Evolutionary conservation across 2,797 vertebrate species (phyloP).

Genomic region (Orestias chungarensis): DNA sequence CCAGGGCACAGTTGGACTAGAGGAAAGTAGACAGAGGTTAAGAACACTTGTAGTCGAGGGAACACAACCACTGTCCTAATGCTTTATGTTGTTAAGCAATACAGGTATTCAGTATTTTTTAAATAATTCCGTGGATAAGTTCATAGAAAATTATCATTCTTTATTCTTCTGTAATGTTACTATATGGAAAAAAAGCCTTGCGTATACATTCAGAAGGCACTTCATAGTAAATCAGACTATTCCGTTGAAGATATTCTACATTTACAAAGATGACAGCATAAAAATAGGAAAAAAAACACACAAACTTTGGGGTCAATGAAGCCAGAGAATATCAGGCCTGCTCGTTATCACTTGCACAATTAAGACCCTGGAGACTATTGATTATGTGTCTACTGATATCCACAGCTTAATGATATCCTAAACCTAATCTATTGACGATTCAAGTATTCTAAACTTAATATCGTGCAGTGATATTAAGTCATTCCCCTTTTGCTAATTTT

Average conservation of each 20-base stretch:
- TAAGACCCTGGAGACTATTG: too few species aligned
- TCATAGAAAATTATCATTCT: background rate
- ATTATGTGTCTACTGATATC: too few species aligned
- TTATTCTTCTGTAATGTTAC: background rate
- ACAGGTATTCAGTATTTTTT: background rate
- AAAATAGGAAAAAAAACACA: too few species aligned
- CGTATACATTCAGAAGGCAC: background rate
- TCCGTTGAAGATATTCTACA: background rate
- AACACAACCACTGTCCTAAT: background rate
- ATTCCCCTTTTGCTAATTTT: too few species aligned
- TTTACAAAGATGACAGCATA: background rate
- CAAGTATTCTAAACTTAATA: background rate
- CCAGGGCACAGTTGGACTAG: conserved; percentile 8
- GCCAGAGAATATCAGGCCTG: too few species aligned
- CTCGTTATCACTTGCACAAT: too few species aligned
- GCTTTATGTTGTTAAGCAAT: background rate
- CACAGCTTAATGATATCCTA: background rate
- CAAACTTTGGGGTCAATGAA: too few species aligned
- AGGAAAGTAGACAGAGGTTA: background rate
- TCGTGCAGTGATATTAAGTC: too few species aligned
- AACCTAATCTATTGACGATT: background rate
- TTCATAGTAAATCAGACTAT: background rate
- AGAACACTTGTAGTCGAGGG: background rate
- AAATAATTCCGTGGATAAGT: background rate
- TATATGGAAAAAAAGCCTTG: background rate